Conservation (phyloP, 2,888 invertebrate genomes). For the Muscina levida region DNA sequence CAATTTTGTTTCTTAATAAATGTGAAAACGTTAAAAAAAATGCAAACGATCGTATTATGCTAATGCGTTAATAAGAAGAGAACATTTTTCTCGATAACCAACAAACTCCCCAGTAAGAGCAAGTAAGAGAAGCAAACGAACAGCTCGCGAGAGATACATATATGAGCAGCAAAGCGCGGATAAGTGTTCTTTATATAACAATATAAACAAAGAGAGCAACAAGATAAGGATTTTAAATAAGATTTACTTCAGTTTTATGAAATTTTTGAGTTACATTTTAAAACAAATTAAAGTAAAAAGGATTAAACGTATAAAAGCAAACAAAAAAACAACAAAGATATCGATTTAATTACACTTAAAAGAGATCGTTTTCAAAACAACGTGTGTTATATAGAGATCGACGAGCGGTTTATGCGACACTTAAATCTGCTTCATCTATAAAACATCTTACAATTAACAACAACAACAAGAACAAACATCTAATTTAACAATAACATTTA, state of each 20-base stretch:
- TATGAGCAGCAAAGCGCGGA: not conserved
- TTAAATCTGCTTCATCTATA: too few relatives aligned
- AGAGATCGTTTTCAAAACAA: constrained; percentile 1
- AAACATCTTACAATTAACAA: not conserved
- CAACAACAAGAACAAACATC: constrained; percentile 16
- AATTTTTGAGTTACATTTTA: too few relatives aligned
- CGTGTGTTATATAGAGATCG: constrained; percentile 24
- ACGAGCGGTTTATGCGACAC: constrained; percentile 1
- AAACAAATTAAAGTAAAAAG: too few relatives aligned
- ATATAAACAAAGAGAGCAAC: not conserved
- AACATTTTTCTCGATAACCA: constrained; percentile 51
- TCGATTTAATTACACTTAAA: too few relatives aligned
- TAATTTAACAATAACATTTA: constrained; percentile 32
- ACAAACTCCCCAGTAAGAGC: constrained; percentile 42
- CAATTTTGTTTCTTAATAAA: constrained; percentile 32
- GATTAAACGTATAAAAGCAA: too few relatives aligned
- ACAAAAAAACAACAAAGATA: too few relatives aligned
- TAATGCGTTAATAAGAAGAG: constrained; percentile 39
- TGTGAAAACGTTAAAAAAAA: constrained; percentile 5
- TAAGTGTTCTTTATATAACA: not conserved
- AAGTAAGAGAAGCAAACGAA: not conserved
- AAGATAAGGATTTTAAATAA: constrained; percentile 14
- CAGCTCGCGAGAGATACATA: not conserved
- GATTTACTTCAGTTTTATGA: not conserved
- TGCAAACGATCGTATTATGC: constrained; percentile 48